Conservation (phyloP, 2,113 vertebrate species). For the Zosterops hypoxanthus region DNA sequence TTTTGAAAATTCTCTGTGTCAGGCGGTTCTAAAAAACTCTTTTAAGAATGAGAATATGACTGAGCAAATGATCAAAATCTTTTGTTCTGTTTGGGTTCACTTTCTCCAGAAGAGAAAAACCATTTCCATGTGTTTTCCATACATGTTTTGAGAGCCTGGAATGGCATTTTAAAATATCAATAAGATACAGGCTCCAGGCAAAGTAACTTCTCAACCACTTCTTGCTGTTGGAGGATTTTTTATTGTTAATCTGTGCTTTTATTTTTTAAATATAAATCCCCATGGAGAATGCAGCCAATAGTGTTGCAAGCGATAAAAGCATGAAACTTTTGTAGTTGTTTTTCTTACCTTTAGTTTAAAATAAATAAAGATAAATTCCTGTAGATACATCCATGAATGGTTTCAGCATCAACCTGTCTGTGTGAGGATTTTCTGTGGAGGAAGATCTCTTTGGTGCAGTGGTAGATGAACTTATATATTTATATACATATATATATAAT, state of each 20-base stretch:
- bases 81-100: neutral
- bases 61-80: neutral
- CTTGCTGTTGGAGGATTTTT: constrained; percentile 11
- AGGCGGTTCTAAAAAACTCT: neutral
- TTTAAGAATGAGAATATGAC: neutral
- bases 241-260: constrained; percentile 28
- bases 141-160: constrained; percentile 47
- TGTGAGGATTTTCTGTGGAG: neutral
- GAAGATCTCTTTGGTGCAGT: no score
- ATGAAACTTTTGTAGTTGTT: neutral
- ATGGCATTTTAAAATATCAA: constrained; percentile 75
- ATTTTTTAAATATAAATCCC: constrained; percentile 8
- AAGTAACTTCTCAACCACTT: constrained; percentile 53
- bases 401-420: neutral
- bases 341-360: neutral
- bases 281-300: neutral
- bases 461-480: no score
- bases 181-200: constrained; percentile 65
- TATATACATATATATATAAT: no score
- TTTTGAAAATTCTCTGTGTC: neutral
- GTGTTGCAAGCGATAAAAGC: neutral
- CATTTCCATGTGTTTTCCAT: constrained; percentile 7
- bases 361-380: neutral
- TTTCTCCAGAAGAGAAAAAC: constrained; percentile 5
- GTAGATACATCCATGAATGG: fast-evolving